Evolutionary conservation across 2,113 vertebrate species (phyloP), one percentile per base, ranked within the genome.

Genomic region (Atlantisia rogersi): DNA sequence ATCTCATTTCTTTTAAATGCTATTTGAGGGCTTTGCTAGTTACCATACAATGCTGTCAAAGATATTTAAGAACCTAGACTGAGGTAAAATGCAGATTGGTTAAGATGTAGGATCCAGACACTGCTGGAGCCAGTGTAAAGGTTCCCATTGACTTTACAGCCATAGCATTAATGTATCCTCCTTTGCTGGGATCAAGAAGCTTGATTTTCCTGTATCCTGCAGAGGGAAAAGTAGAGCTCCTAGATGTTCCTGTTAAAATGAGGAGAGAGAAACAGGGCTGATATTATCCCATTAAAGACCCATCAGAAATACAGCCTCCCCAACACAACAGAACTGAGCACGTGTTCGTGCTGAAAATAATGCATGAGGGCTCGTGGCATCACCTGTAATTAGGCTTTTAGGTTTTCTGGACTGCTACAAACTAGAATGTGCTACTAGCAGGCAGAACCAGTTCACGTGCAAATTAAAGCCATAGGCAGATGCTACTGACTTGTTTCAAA

Each of bases 1-100:
- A 94, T 94, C 87, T 92, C 82, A 63, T 59, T 91, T 78, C 29
- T 94, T 95, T 92, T 74, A 92, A 95, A 95, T 63, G 52, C 50
- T 94, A 39, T 42, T 94, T 0, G 4, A 82, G 69, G 64, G 64
- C 74, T 96, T 90, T 91, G 31, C 91, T 88, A 31, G 7, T 70
- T 92, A 37, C n/a, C 31, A 26, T 69, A 74, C 73, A 62, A 55
- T 48, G 46, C 37, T 86, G 39, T 73, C 65, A 79, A 52, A 44
- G 56, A 44, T 80, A 39, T 87, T 86, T 89, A 85, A 96, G 79
- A 81, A 85, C 44, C 15, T 35, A 93, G 62, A 35, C 19, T 42
- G 71, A 92, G 35, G 37, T 74, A 84, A 86, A 88, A 88, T 31
- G 62, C n/a, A 84, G 35, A 78, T 58, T 42, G 25, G 39, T 86